Conservation (phyloP, 1,140 invertebrate species). For the Sinella curviseta region DNA sequence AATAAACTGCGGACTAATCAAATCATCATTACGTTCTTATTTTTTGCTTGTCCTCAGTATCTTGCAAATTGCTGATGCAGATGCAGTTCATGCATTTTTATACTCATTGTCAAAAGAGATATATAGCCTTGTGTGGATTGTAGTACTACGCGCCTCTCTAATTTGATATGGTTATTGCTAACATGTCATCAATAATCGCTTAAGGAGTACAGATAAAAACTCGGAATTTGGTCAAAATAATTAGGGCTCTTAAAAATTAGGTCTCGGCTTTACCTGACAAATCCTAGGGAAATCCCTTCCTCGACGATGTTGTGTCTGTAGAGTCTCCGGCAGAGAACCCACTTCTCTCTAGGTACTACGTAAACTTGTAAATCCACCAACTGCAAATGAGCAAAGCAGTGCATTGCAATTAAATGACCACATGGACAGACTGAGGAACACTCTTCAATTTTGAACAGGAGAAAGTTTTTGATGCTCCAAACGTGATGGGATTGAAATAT, state of each 20-base stretch:
- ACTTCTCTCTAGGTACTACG: constrained; percentile 49
- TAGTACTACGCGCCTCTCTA: no score
- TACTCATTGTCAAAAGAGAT: no score
- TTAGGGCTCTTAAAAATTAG: not conserved
- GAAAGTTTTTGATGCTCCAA: not conserved
- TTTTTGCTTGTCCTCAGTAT: no score
- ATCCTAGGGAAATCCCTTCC: constrained; percentile 49
- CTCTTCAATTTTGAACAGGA: not conserved
- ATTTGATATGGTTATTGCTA: no score
- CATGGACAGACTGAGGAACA: not conserved
- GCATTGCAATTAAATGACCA: no score
- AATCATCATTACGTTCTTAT: no score
- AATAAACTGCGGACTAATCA: no score
- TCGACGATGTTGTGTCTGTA: constrained; percentile 49
- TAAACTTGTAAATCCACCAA: constrained; percentile 51
- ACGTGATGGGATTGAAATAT: constrained; percentile 6
- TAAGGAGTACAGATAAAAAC: not conserved
- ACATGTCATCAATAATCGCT: no score
- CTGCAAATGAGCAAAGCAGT: constrained; percentile 36
- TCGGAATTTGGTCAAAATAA: not conserved
- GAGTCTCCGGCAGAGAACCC: constrained; percentile 48
- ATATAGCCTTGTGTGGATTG: no score
- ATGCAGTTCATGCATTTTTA: no score
- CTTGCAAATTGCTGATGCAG: no score
- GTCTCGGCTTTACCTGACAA: constrained; percentile 50